Percentiles rank a stretch among this genome's conserved stretches.
These are phyloP conservation scores for Allobates femoralis DNA, from an alignment of 2,797 vertebrate species.

Conservation along the genomic window DNA sequence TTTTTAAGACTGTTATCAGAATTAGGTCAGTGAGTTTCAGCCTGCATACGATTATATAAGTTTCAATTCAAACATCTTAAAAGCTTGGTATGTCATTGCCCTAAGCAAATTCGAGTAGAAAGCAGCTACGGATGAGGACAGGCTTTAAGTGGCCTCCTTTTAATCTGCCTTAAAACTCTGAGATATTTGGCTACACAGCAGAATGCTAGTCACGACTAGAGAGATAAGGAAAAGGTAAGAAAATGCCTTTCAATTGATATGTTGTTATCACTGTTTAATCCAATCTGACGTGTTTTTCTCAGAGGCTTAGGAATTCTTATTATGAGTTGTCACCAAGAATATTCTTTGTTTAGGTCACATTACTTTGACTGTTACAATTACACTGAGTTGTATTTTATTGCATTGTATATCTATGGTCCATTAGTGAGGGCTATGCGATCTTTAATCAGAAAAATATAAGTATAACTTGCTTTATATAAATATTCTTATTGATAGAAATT, in stretches of 20 bases:
- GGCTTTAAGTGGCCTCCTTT: conserved; percentile 64
- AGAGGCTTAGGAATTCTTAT: neutral
- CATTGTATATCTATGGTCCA: neutral
- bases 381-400: neutral
- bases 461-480: neutral
- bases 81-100: conserved; percentile 72
- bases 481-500: neutral
- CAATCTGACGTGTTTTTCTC: conserved; percentile 4
- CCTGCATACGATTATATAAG: conserved; percentile 65
- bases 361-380: neutral
- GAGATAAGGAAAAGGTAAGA: conserved; percentile 71
- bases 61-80: conserved; percentile 71
- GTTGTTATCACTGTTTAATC: conserved; percentile 30
- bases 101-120: conserved; percentile 68
- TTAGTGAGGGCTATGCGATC: neutral
- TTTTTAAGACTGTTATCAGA: conserved; percentile 64
- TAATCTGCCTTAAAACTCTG: conserved; percentile 62
- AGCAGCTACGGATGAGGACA: conserved; percentile 61
- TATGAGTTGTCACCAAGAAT: neutral
- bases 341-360: neutral
- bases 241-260: conserved; percentile 27
- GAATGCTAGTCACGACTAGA: conserved; percentile 50
- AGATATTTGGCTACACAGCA: conserved; percentile 50
- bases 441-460: neutral
- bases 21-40: conserved; percentile 69